These are phyloP conservation scores for Bradypodion ventrale DNA, from an alignment of 2,797 vertebrate species.

Conservation along the genomic window DNA sequence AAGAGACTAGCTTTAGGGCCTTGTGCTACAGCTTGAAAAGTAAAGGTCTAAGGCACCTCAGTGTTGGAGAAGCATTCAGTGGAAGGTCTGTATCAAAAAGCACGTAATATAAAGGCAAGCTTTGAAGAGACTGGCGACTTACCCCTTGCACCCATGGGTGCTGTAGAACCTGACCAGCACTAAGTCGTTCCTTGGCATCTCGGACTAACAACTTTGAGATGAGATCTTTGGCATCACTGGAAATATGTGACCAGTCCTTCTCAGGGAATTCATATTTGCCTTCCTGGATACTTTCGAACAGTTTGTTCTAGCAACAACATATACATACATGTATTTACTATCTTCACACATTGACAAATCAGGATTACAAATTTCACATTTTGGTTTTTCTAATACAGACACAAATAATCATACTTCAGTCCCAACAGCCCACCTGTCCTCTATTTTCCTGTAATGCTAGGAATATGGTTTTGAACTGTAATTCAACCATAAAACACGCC, in stretches of 20 bases:
- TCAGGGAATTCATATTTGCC: slow-evolving; percentile 85
- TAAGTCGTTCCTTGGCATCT: slow-evolving; percentile 80
- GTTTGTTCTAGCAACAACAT: slow-evolving; percentile 71
- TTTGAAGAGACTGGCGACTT: slow-evolving; percentile 57
- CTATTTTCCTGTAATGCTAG: neutral
- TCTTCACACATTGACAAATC: neutral
- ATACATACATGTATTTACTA: neutral
- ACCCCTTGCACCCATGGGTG: slow-evolving; percentile 96
- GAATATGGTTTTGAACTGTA: neutral
- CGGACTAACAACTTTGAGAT: slow-evolving; percentile 81
- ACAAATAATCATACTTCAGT: neutral
- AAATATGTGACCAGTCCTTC: slow-evolving; percentile 83
- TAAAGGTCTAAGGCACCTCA: neutral
- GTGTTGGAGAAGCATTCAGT: neutral
- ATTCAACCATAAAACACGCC: no score
- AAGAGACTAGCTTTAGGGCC: neutral
- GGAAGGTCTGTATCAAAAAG: neutral
- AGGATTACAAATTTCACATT: neutral
- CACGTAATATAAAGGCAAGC: neutral
- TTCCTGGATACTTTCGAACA: slow-evolving; percentile 84
- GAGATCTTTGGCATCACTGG: slow-evolving; percentile 80
- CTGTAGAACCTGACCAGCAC: slow-evolving; percentile 82
- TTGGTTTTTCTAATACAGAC: neutral
- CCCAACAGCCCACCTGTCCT: neutral
- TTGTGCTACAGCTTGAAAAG: neutral